A percentile compares a stretch with the other conserved stretches of the same genome.
These are phyloP conservation scores for Myxocyprinus asiaticus DNA, from an alignment of 2,113 vertebrate genomes.

Conservation along the genomic window DNA sequence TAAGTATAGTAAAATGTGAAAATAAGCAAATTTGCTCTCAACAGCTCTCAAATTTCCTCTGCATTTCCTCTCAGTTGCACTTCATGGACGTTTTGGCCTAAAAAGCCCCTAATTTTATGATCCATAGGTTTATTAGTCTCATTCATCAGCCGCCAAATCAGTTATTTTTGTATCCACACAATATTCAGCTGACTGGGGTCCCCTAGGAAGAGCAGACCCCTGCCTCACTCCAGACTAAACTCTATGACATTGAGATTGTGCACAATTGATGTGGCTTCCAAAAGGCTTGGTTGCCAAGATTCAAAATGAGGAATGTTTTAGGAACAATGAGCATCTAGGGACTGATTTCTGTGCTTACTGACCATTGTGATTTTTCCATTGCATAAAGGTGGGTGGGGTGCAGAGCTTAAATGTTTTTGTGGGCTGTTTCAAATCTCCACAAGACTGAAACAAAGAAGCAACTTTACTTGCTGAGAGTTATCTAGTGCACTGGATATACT, in stretches of 20 bases:
- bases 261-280: slow-evolving; percentile 73
- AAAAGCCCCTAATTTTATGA: slow-evolving; percentile 47
- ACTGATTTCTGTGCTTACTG: slow-evolving; percentile 71
- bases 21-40: slow-evolving; percentile 10
- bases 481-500: neutral
- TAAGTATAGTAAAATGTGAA: neutral
- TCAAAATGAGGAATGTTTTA: slow-evolving; percentile 79
- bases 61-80: slow-evolving; percentile 12
- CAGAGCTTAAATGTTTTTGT: slow-evolving; percentile 50
- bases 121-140: slow-evolving; percentile 60
- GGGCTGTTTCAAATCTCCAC: neutral
- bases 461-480: neutral
- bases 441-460: neutral
- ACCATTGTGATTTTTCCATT: slow-evolving; percentile 70
- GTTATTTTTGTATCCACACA: slow-evolving; percentile 53
- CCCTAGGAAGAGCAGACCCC: slow-evolving; percentile 55
- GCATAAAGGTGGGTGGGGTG: slow-evolving; percentile 47
- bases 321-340: slow-evolving; percentile 77
- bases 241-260: slow-evolving; percentile 72
- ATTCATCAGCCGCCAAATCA: slow-evolving; percentile 56
- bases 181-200: slow-evolving; percentile 50
- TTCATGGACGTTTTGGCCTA: slow-evolving; percentile 53
- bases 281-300: slow-evolving; percentile 81
- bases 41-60: slow-evolving; percentile 12
- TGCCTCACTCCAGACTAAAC: slow-evolving; percentile 64